These are phyloP conservation scores for Alosa sapidissima DNA, from an alignment of 2,797 vertebrate species.

Conservation along the genomic window DNA sequence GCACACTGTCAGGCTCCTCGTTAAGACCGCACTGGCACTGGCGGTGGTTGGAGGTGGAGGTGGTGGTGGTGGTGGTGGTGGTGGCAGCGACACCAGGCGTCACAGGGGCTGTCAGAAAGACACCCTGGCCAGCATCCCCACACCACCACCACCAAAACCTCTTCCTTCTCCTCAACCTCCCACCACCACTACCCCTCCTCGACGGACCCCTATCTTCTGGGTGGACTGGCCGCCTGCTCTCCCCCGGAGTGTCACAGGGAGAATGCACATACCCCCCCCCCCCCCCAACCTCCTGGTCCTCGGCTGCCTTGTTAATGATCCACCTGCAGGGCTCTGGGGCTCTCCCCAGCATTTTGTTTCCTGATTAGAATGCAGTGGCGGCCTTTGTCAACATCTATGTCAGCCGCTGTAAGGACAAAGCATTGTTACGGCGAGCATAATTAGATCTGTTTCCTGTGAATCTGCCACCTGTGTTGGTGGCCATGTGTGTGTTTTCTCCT, in stretches of 20 bases:
- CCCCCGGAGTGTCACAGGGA: neutral
- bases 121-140: neutral
- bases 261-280: too few relatives aligned
- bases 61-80: neutral
- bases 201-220: neutral
- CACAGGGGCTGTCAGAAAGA: slow-evolving; percentile 52
- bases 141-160: neutral
- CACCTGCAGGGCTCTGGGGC: slow-evolving; percentile 80
- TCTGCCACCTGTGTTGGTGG: slow-evolving; percentile 79
- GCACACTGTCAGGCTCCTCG: slow-evolving; percentile 90
- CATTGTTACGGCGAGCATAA: slow-evolving; percentile 91
- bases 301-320: slow-evolving; percentile 85
- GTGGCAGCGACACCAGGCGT: neutral
- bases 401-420: slow-evolving; percentile 87
- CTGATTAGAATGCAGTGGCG: slow-evolving; percentile 92
- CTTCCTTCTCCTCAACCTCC: neutral
- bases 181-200: neutral
- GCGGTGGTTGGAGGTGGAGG: neutral
- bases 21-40: slow-evolving; percentile 60
- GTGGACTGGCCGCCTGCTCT: neutral
- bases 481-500: slow-evolving; percentile 54
- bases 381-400: slow-evolving; percentile 94
- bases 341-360: slow-evolving; percentile 90
- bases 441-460: slow-evolving; percentile 88
- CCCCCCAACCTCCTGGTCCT: slow-evolving; percentile 38